Percentiles rank a stretch among this genome's conserved stretches.
phyloP scores from a whole-genome alignment of 2,797 vertebrate genomes.

The Siniperca scherzeri region DNA sequence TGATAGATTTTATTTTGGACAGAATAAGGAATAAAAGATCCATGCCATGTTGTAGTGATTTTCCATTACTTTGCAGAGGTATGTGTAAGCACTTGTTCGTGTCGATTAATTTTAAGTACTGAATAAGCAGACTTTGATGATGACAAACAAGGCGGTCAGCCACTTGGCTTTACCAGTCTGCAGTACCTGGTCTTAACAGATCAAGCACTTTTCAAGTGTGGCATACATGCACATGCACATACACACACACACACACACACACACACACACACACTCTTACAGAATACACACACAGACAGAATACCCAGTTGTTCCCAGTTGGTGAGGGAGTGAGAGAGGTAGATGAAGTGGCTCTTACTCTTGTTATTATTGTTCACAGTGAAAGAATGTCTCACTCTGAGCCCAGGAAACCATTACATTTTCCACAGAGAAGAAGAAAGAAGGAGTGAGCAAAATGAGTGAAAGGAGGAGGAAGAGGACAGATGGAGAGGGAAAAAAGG shows the following conservation, averaged over 20 bases:
- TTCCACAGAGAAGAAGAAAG: slow-evolving; percentile 80
- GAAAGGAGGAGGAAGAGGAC: slow-evolving; percentile 73
- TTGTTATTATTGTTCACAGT: slow-evolving; percentile 81
- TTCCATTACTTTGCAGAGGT: slow-evolving; percentile 53
- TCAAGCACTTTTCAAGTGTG: slow-evolving; percentile 57
- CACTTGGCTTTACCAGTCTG: slow-evolving; percentile 53
- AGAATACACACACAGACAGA: slow-evolving; percentile 16
- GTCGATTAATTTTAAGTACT: slow-evolving; percentile 46
- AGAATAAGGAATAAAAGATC: slow-evolving; percentile 22
- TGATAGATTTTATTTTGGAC: slow-evolving; percentile 27
- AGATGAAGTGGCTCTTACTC: slow-evolving; percentile 79
- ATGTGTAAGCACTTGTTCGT: slow-evolving; percentile 35
- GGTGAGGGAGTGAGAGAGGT: slow-evolving; percentile 65
- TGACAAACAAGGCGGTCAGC: slow-evolving; percentile 50
- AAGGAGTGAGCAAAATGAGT: slow-evolving; percentile 67
- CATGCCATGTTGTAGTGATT: slow-evolving; percentile 30
- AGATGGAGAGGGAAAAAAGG: slow-evolving; percentile 67
- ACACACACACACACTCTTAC: slow-evolving; percentile 37
- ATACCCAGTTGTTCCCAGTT: slow-evolving; percentile 47
- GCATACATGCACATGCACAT: background rate
- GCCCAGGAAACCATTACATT: slow-evolving; percentile 86
- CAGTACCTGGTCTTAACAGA: slow-evolving; percentile 53
- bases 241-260: slow-evolving; percentile 14
- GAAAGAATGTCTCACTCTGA: slow-evolving; percentile 83
- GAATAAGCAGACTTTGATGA: slow-evolving; percentile 67